Percentiles rank a stretch among this genome's conserved stretches.
Conservation (phyloP, 2,888 invertebrate species). For the Coecobrya sp. region DNA sequence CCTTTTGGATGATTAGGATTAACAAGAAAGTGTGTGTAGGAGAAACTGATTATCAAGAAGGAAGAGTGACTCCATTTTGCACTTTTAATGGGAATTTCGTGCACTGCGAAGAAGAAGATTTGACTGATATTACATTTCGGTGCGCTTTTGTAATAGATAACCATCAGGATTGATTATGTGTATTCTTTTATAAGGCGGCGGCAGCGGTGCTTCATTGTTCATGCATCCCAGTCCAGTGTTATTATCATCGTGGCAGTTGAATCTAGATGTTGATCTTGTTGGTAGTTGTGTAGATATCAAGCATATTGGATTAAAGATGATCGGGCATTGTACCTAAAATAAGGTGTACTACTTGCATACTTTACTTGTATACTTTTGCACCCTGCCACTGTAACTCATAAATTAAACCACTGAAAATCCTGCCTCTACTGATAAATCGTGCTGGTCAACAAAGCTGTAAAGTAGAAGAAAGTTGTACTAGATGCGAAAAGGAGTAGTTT, state of each 20-base stretch:
- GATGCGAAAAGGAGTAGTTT: slow-evolving; percentile 31
- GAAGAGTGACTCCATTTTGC: slow-evolving; percentile 85
- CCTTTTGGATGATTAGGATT: slow-evolving; percentile 56
- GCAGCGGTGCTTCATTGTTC: slow-evolving; percentile 54
- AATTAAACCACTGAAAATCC: slow-evolving; percentile 53
- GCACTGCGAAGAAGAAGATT: slow-evolving; percentile 80
- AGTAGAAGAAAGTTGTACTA: slow-evolving; percentile 39
- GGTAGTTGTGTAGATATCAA: slow-evolving; percentile 21
- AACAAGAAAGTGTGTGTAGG: slow-evolving; percentile 68
- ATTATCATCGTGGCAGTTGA: slow-evolving; percentile 34
- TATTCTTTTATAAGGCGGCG: slow-evolving; percentile 69
- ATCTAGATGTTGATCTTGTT: neutral
- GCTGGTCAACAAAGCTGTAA: slow-evolving; percentile 62
- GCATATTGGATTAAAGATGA: slow-evolving; percentile 17
- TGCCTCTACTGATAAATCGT: slow-evolving; percentile 30
- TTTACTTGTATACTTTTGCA: neutral
- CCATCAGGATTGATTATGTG: slow-evolving; percentile 74
- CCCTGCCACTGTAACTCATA: slow-evolving; percentile 73
- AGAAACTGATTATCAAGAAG: slow-evolving; percentile 66
- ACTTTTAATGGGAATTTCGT: slow-evolving; percentile 86
- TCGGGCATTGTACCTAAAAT: slow-evolving; percentile 39
- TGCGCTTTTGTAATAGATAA: slow-evolving; percentile 80
- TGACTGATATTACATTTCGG: slow-evolving; percentile 82
- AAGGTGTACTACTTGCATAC: slow-evolving; percentile 31
- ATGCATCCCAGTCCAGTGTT: slow-evolving; percentile 51